These are phyloP conservation scores for Asobara japonica DNA, from an alignment of 1,140 invertebrate genomes.

Conservation along the genomic window DNA sequence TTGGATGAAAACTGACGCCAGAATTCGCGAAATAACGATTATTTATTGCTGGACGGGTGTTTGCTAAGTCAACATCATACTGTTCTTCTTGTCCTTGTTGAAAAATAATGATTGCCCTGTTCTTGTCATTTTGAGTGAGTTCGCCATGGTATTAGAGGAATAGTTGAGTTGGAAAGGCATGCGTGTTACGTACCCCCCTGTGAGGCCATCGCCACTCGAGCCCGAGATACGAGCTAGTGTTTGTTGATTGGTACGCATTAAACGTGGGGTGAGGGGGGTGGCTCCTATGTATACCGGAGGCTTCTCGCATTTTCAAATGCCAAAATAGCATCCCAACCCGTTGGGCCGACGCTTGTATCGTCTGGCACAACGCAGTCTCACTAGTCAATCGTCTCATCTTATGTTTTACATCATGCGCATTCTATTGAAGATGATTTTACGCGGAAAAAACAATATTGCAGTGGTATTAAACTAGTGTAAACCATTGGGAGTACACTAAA, in stretches of 20 bases:
- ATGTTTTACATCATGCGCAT: background rate
- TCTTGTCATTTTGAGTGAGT: background rate
- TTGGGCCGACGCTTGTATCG: conserved; percentile 1
- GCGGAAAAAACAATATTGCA: too few species aligned
- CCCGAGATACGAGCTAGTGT: background rate
- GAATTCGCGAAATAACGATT: background rate
- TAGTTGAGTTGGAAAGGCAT: background rate
- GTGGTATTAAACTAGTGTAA: too few species aligned
- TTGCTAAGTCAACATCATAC: background rate
- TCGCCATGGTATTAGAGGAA: background rate
- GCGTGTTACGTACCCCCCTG: conserved; percentile 7
- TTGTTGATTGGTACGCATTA: conserved; percentile 15
- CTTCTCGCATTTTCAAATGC: background rate
- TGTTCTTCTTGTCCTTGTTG: background rate
- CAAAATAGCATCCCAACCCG: conserved; percentile 7
- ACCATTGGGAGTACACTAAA: too few species aligned
- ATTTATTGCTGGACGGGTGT: background rate
- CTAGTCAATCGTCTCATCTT: background rate
- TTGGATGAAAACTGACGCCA: too few species aligned
- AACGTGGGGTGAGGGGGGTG: background rate
- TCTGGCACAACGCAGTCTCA: conserved; percentile 4
- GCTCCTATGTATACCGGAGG: background rate
- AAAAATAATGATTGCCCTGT: background rate
- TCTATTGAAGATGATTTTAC: too few species aligned
- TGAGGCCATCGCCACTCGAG: background rate